A percentile compares a stretch with the other conserved stretches of the same genome.
Conservation (phyloP, 2,888 invertebrate genomes). For the Odontothrips loti region DNA sequence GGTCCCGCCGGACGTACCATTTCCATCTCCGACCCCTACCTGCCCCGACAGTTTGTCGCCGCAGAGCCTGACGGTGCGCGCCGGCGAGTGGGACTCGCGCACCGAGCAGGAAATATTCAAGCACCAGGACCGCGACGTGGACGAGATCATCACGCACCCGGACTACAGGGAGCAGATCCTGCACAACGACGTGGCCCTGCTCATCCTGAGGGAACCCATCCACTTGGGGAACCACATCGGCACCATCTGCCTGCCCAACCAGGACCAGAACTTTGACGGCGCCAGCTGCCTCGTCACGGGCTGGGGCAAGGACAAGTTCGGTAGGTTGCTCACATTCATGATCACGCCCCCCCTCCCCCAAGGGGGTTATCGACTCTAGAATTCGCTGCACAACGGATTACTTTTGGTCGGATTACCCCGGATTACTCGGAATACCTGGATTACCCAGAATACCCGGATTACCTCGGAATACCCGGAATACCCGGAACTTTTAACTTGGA, state of each 20-base stretch:
- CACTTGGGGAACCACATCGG: slow-evolving; percentile 63
- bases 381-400: too few relatives aligned
- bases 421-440: too few relatives aligned
- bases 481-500: too few relatives aligned
- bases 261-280: slow-evolving; percentile 52
- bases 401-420: too few relatives aligned
- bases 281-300: slow-evolving; percentile 65
- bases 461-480: too few relatives aligned
- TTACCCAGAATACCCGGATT: too few relatives aligned
- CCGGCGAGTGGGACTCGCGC: slow-evolving; percentile 83
- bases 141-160: slow-evolving; percentile 51
- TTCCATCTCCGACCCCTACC: too few relatives aligned
- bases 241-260: slow-evolving; percentile 63
- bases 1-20: too few relatives aligned
- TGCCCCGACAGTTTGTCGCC: slow-evolving; percentile 35
- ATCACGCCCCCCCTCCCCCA: too few relatives aligned
- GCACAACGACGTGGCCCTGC: slow-evolving; percentile 63
- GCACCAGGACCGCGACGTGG: slow-evolving; percentile 59
- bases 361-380: too few relatives aligned
- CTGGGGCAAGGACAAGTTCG: slow-evolving; percentile 74
- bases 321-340: too few relatives aligned
- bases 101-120: slow-evolving; percentile 64
- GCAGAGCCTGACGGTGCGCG: slow-evolving; percentile 51
- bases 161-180: slow-evolving; percentile 57
- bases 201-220: slow-evolving; percentile 57